Percentiles rank a stretch among this genome's conserved stretches.
Conservation (phyloP, 1,140 invertebrate genomes). For the Sinella curviseta region DNA sequence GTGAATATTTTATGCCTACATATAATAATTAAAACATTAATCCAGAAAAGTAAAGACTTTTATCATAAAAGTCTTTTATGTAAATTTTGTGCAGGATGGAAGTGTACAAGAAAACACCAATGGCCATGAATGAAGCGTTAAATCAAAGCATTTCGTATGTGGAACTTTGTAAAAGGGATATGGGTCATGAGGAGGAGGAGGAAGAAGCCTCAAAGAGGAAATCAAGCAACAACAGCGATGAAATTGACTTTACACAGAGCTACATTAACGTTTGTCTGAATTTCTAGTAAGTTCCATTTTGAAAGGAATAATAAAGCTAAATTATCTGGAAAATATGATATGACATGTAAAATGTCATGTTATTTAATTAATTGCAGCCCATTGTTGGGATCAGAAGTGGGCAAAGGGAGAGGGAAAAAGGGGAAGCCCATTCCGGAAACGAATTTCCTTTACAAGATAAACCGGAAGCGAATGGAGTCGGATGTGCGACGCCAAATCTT, state of each 20-base stretch:
- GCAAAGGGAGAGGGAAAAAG: background rate
- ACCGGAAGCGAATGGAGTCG: constrained; percentile 29
- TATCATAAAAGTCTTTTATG: constrained; percentile 13
- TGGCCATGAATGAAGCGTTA: constrained; percentile 37
- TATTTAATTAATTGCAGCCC: no score
- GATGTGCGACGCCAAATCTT: constrained; percentile 30
- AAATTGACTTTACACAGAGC: constrained; percentile 29
- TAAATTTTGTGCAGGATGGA: constrained; percentile 9
- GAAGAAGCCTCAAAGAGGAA: background rate
- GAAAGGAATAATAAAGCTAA: background rate
- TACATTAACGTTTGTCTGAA: constrained; percentile 33
- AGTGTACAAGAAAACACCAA: constrained; percentile 37
- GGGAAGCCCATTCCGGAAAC: constrained; percentile 15
- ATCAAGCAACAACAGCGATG: background rate
- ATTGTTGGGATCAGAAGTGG: background rate
- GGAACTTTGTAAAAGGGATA: constrained; percentile 34
- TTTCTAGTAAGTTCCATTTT: constrained; percentile 27
- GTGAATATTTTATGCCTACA: background rate
- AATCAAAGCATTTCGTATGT: constrained; percentile 39
- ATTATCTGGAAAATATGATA: no score
- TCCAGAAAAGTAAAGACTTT: background rate
- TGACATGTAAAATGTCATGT: no score
- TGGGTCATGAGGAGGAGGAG: background rate
- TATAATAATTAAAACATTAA: background rate
- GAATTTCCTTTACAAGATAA: constrained; percentile 32